These are phyloP conservation scores for Falco novaeseelandiae DNA, from an alignment of 2,797 vertebrate genomes.

Conservation along the genomic window DNA sequence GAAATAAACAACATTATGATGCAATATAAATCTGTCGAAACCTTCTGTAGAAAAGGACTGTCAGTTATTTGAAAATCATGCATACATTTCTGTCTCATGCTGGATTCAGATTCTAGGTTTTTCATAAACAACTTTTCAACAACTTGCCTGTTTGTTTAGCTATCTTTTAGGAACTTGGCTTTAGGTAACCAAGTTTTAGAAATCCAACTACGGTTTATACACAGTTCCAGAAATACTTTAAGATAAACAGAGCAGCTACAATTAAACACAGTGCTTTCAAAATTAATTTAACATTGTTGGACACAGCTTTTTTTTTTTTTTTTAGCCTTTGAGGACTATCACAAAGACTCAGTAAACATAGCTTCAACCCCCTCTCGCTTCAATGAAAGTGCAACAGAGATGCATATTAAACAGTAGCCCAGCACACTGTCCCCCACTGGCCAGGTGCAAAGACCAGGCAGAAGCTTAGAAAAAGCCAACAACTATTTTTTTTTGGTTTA, in stretches of 20 bases:
- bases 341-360: background rate
- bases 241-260: background rate
- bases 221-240: background rate
- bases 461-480: background rate
- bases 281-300: background rate
- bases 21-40: background rate
- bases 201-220: background rate
- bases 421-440: background rate
- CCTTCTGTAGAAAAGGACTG: background rate
- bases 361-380: background rate
- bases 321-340: background rate
- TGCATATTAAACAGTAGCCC: background rate
- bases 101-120: background rate
- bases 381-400: background rate
- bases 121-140: background rate
- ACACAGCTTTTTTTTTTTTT: background rate
- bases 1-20: background rate
- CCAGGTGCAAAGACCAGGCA: background rate
- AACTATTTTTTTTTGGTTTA: background rate
- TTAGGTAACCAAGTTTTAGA: background rate
- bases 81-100: background rate
- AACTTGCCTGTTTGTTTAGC: background rate
- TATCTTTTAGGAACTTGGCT: background rate
- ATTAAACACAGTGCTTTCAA: background rate
- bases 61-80: background rate